Conservation (phyloP, 2,113 vertebrate genomes). For the Ciconia maguari region DNA sequence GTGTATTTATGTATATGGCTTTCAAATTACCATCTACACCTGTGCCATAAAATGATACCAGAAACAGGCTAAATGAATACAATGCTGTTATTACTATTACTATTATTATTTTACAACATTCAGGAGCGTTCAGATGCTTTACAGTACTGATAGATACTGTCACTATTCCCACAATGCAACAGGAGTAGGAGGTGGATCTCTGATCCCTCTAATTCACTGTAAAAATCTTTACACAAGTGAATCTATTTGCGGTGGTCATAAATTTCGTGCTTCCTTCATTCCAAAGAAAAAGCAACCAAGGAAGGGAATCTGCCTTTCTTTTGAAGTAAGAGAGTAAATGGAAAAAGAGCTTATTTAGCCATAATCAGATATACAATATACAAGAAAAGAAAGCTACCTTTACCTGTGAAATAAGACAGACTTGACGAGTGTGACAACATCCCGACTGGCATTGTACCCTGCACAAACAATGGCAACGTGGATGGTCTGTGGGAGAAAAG, state of each 20-base stretch:
- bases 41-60: neutral
- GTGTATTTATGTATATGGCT: neutral
- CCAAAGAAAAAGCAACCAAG: neutral
- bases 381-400: neutral
- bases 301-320: neutral
- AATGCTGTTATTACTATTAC: neutral
- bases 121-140: neutral
- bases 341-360: neutral
- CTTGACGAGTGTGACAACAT: conserved; percentile 97
- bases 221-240: neutral
- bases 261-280: neutral
- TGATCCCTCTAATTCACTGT: neutral
- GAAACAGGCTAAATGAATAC: neutral
- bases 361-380: neutral
- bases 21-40: neutral
- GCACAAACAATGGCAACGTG: conserved; percentile 98
- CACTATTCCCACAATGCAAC: neutral
- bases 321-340: neutral
- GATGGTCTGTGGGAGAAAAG: conserved; percentile 84
- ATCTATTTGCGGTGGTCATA: neutral
- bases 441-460: conserved; percentile 96
- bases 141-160: neutral
- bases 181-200: neutral
- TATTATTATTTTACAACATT: neutral
- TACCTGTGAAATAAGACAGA: conserved; percentile 99